Percentiles rank a stretch among this genome's conserved stretches.
These are phyloP conservation scores for Panopea generosa DNA, from an alignment of 2,888 invertebrate species.

Conservation along the genomic window DNA sequence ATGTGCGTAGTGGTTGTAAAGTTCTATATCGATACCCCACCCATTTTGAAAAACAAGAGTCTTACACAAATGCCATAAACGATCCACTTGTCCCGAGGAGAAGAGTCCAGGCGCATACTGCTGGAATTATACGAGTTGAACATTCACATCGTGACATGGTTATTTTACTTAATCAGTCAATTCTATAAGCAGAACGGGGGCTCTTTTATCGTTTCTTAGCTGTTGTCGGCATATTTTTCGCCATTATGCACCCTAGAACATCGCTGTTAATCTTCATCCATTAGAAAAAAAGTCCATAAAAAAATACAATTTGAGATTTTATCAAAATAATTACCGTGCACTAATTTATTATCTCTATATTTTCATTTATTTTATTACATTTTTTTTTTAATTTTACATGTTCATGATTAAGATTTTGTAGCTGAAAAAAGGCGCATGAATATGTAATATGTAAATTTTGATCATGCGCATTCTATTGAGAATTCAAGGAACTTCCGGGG, in stretches of 20 bases:
- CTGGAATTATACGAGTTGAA: slow-evolving; percentile 88
- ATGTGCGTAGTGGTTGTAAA: too few species aligned
- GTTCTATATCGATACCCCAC: slow-evolving; percentile 39
- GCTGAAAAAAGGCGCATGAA: too few species aligned
- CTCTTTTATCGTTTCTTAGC: not conserved
- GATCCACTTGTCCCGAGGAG: slow-evolving; percentile 96
- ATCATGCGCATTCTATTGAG: slow-evolving; percentile 2
- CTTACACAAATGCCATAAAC: slow-evolving; percentile 99
- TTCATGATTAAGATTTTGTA: too few species aligned
- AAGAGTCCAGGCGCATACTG: slow-evolving; percentile 99
- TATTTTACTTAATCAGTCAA: slow-evolving; percentile 3
- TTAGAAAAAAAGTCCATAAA: not conserved
- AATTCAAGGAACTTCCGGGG: slow-evolving; percentile 33
- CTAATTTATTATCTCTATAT: too few species aligned
- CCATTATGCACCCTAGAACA: slow-evolving; percentile 13
- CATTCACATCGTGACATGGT: slow-evolving; percentile 80
- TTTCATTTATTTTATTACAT: too few species aligned
- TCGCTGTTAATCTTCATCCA: not conserved
- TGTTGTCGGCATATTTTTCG: slow-evolving; percentile 19
- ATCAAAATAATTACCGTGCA: not conserved
- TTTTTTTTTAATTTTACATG: too few species aligned
- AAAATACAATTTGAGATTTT: not conserved
- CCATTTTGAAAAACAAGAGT: slow-evolving; percentile 28
- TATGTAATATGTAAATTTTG: slow-evolving; percentile 1
- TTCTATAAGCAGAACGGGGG: not conserved